phyloP scores from a whole-genome alignment of 2,888 invertebrate species.

The Sceliomorpha sp. region DNA sequence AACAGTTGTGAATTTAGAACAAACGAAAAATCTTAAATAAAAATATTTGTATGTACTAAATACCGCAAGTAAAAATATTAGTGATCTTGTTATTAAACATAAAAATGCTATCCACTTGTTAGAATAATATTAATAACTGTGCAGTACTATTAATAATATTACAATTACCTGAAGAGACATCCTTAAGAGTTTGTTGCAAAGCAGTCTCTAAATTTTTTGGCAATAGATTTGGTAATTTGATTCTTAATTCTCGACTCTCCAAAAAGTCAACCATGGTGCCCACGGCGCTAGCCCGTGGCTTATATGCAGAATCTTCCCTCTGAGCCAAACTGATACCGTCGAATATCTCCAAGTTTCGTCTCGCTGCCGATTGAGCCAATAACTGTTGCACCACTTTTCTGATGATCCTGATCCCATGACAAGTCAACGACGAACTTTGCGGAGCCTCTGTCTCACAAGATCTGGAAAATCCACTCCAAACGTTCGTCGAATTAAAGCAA shows the following conservation, averaged over 20 bases:
- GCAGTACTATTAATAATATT: too few species aligned
- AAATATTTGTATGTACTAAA: too few species aligned
- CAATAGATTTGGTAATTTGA: slow-evolving; percentile 86
- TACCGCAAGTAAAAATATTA: too few species aligned
- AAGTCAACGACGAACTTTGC: slow-evolving; percentile 78
- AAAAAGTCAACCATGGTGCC: slow-evolving; percentile 85
- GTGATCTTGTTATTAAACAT: too few species aligned
- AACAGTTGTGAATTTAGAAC: too few species aligned
- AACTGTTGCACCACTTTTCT: slow-evolving; percentile 82
- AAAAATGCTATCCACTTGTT: too few species aligned
- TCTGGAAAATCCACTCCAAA: slow-evolving; percentile 65
- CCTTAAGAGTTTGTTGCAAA: slow-evolving; percentile 82
- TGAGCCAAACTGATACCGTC: slow-evolving; percentile 85
- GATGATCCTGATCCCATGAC: slow-evolving; percentile 82
- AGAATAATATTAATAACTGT: too few species aligned
- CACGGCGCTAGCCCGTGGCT: slow-evolving; percentile 79
- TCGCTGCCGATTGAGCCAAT: slow-evolving; percentile 81
- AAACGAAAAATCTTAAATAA: too few species aligned
- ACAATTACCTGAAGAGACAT: slow-evolving; percentile 80
- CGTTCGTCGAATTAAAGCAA: slow-evolving; percentile 35
- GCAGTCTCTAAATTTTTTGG: slow-evolving; percentile 85
- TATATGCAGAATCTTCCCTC: slow-evolving; percentile 81
- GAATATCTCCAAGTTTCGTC: slow-evolving; percentile 82
- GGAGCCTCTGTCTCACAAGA: slow-evolving; percentile 62
- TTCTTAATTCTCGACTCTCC: slow-evolving; percentile 87